These are phyloP conservation scores for Distichodus sexfasciatus DNA, from an alignment of 2,797 vertebrate genomes.

Conservation along the genomic window DNA sequence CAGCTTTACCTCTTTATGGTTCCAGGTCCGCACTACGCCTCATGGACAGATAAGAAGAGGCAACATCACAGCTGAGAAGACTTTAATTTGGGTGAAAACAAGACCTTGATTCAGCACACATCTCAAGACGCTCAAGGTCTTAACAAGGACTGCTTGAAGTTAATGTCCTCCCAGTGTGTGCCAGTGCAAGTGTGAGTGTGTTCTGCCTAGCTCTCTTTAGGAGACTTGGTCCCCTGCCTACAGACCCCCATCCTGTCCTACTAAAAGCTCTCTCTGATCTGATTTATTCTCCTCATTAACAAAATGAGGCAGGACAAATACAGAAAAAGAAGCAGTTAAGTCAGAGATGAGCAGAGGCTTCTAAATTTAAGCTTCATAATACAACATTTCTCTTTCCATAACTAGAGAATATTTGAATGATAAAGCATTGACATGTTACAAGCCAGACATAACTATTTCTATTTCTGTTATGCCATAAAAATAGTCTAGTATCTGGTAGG, in stretches of 20 bases:
- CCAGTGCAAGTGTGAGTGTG: neutral
- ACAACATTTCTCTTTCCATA: neutral
- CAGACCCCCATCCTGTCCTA: neutral
- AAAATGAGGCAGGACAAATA: conserved; percentile 1
- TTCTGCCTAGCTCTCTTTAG: neutral
- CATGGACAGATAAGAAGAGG: neutral
- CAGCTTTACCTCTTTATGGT: neutral
- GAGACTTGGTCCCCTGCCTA: neutral
- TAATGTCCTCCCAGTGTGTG: conserved; percentile 17
- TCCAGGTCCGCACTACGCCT: conserved; percentile 12
- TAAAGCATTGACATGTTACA: neutral
- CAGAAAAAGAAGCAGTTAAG: neutral
- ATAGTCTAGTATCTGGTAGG: too few relatives aligned
- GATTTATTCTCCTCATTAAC: conserved; percentile 23
- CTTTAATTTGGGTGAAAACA: conserved; percentile 1
- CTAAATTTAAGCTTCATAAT: neutral
- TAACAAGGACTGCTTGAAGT: conserved; percentile 11
- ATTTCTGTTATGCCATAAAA: too few relatives aligned
- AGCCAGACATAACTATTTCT: too few relatives aligned
- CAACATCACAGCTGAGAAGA: conserved; percentile 27
- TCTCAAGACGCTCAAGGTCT: conserved; percentile 1
- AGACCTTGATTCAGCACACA: conserved; percentile 22
- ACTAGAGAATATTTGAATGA: neutral
- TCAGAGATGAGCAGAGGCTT: neutral
- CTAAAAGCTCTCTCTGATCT: conserved; percentile 18